Evolutionary conservation across 2,113 vertebrate species (phyloP), one percentile per base, ranked within the genome.

Genomic region (Malaclemys terrapin): DNA sequence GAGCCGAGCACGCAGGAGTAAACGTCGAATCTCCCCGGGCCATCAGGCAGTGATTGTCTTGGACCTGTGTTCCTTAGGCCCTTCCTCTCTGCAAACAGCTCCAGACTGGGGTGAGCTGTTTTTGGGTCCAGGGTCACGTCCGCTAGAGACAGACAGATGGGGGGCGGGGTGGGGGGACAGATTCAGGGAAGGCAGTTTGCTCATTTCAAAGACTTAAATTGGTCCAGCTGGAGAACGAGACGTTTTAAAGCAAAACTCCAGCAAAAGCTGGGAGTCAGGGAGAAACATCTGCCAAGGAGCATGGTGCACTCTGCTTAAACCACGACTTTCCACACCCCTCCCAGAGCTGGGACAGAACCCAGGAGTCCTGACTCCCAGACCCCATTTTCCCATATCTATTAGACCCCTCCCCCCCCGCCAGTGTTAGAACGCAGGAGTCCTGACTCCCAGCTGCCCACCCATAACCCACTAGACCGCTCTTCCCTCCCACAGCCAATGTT

Each of bases 1-100:
- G 12, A 80, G 91, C 96, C 92, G 88, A 97, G 90, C 45, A 89
- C 96, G 17, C 96, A 95, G 2, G 50, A 87, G 80, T 96, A 96
- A 81, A 89, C 88, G 0, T 57, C 49, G 31, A 93, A 96, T 5
- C 53, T 19, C 52, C 9, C 69, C 0, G 49, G 62, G 22, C 8
- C 45, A 0, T 13, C 29, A 0, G 3, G 27, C 10, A 56, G 27
- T 1, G 50, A 0, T 3, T 10, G 1, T 8, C 10, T 2, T 2
- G 25, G 1, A 6, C 35, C 19, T 7, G 59, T 12, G 16, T 91
- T 93, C 8, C 22, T 82, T 54, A 95, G 93, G 2, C 95, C 90
- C 75, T 81, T 93, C 78, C 84, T 3, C 3, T 96, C 90, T 13
- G 47, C 38, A 0, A 94, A 97, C 42, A 97, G 53, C 82, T 92